Percentiles rank a stretch among this genome's conserved stretches.
These are phyloP conservation scores for Dasypus novemcinctus DNA, from an alignment of 2,113 vertebrate species.

Conservation along the genomic window DNA sequence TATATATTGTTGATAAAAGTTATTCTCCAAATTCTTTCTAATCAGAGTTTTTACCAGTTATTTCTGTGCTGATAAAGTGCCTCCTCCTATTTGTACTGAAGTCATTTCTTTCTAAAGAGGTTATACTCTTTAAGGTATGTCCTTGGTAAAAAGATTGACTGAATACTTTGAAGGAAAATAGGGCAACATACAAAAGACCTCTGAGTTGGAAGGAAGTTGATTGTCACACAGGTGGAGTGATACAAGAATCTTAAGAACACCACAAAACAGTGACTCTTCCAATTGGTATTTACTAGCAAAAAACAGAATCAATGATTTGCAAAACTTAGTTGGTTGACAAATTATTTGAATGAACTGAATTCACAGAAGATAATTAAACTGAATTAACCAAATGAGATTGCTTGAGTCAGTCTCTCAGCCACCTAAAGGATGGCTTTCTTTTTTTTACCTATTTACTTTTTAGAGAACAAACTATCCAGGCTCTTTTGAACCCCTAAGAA, in stretches of 20 bases:
- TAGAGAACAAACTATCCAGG: background rate
- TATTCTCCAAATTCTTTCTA: slow-evolving; percentile 77
- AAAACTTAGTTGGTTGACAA: background rate
- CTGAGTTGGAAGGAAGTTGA: slow-evolving; percentile 95
- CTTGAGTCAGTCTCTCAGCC: background rate
- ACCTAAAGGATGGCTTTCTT: background rate
- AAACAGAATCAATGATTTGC: slow-evolving; percentile 24
- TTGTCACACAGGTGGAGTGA: slow-evolving; percentile 93
- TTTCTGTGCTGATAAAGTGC: slow-evolving; percentile 80
- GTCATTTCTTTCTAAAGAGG: slow-evolving; percentile 81
- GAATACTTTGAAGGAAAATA: slow-evolving; percentile 88
- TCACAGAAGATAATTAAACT: slow-evolving; percentile 2
- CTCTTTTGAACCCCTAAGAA: background rate
- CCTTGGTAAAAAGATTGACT: slow-evolving; percentile 90
- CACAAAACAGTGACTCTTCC: background rate
- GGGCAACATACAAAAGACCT: slow-evolving; percentile 94
- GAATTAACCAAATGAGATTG: background rate
- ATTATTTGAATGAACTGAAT: slow-evolving; percentile 27
- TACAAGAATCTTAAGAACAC: slow-evolving; percentile 89
- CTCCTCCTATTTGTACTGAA: slow-evolving; percentile 80
- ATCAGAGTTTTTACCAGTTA: slow-evolving; percentile 75
- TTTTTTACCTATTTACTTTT: background rate
- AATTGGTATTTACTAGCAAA: background rate
- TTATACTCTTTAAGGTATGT: slow-evolving; percentile 81
- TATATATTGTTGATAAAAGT: slow-evolving; percentile 34